These are phyloP conservation scores for Orchesella flavescens DNA, from an alignment of 2,888 invertebrate species.

Conservation along the genomic window DNA sequence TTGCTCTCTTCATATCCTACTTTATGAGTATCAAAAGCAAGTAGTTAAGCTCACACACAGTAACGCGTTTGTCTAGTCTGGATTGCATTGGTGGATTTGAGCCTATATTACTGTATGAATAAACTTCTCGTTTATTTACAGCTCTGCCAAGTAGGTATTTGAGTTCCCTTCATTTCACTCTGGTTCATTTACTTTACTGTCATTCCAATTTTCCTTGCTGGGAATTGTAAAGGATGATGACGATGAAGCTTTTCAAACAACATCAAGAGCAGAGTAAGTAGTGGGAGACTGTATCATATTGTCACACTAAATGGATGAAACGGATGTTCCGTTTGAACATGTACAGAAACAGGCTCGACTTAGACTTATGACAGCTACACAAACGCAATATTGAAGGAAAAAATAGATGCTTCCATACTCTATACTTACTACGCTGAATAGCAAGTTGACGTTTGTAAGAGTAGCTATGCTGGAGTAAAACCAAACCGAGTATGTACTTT, in stretches of 20 bases:
- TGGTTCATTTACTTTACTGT: conserved; percentile 54
- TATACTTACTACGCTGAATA: too few relatives aligned
- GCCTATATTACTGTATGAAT: background rate
- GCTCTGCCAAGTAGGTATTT: background rate
- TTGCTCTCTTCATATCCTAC: conserved; percentile 21
- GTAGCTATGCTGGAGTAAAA: too few relatives aligned
- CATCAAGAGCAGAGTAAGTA: too few relatives aligned
- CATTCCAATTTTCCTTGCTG: conserved; percentile 32
- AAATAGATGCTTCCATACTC: background rate
- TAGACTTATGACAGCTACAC: background rate
- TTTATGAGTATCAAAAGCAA: background rate
- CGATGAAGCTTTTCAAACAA: background rate
- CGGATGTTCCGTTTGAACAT: conserved; percentile 5
- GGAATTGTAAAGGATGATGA: conserved; percentile 20
- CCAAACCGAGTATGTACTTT: background rate
- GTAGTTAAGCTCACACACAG: too few relatives aligned
- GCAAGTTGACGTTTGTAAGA: too few relatives aligned
- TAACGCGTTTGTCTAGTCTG: background rate
- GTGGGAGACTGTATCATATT: background rate
- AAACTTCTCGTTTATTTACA: background rate
- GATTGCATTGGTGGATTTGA: background rate
- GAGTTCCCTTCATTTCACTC: conserved; percentile 38
- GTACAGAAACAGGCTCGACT: background rate
- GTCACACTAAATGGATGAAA: conserved; percentile 19
- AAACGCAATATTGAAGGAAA: background rate